Percentiles rank a stretch among this genome's conserved stretches.
These are phyloP conservation scores for Hesperophylax magnus DNA, from an alignment of 1,140 invertebrate species.

Conservation along the genomic window DNA sequence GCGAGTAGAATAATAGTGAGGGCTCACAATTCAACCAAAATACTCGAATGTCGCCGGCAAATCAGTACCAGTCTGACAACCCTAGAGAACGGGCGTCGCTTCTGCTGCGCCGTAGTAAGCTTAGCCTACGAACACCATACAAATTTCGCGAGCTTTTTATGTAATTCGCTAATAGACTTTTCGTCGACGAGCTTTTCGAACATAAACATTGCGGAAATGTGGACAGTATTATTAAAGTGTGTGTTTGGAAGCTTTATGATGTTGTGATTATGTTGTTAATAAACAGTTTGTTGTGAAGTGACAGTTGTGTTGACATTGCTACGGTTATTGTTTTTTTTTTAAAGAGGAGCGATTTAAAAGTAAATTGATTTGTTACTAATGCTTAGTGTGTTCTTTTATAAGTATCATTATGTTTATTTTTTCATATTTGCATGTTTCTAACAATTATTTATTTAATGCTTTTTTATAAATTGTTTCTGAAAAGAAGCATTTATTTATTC, in stretches of 20 bases:
- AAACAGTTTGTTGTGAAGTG: conserved; percentile 35
- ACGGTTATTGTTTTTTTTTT: not conserved
- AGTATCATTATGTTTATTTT: too few relatives aligned
- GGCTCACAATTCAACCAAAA: conserved; percentile 44
- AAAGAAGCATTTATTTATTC: too few relatives aligned
- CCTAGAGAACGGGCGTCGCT: conserved; percentile 34
- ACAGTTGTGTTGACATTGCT: conserved; percentile 40
- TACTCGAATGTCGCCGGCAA: conserved; percentile 43
- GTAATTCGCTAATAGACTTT: too few relatives aligned
- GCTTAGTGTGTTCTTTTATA: conserved; percentile 2
- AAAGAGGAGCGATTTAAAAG: conserved; percentile 14
- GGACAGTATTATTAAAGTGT: too few relatives aligned
- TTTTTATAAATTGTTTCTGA: too few relatives aligned
- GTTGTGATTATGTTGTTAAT: conserved; percentile 26
- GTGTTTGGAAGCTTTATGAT: not conserved
- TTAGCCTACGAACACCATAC: not conserved
- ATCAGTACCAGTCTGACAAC: conserved; percentile 42
- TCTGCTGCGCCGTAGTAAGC: not conserved
- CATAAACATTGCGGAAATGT: too few relatives aligned
- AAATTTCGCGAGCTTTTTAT: conserved; percentile 18
- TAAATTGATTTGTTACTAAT: not conserved
- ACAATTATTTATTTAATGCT: too few relatives aligned
- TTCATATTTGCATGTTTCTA: too few relatives aligned
- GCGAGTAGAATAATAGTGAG: conserved; percentile 42
- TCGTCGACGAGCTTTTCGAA: too few relatives aligned